Evolutionary conservation across 2,888 invertebrate genomes (phyloP).

Genomic region (Podabrus alpinus): DNA sequence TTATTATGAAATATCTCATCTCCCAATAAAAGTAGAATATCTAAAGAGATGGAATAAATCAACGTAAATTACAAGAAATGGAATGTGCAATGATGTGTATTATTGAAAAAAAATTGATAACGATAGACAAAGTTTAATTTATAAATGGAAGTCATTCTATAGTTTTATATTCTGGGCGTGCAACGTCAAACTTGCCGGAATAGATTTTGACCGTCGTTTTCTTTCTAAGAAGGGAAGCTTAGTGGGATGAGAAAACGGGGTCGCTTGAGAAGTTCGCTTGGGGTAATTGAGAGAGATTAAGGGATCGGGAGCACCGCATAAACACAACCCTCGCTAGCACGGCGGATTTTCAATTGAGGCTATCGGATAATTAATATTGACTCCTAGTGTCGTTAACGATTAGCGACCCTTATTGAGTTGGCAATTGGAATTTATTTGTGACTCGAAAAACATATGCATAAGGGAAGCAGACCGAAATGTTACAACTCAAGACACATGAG

Average conservation of each 20-base stretch:
- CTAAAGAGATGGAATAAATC: neutral
- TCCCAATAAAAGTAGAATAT: neutral
- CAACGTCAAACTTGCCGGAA: constrained; percentile 9
- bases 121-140: neutral
- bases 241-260: constrained; percentile 34
- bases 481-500: neutral
- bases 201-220: constrained; percentile 14
- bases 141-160: neutral
- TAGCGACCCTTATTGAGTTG: constrained; percentile 40
- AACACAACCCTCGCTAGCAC: constrained; percentile 49
- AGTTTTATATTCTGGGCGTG: neutral
- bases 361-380: constrained; percentile 53
- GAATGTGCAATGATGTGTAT: neutral
- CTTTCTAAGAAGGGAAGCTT: constrained; percentile 19
- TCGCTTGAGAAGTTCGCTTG: constrained; percentile 42
- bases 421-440: constrained; percentile 34
- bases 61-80: neutral
- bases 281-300: constrained; percentile 53
- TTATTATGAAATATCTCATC: neutral
- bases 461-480: neutral
- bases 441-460: neutral
- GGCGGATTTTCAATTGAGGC: constrained; percentile 52
- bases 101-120: neutral
- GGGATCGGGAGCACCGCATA: constrained; percentile 53
- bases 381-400: constrained; percentile 45